Evolutionary conservation across 2,797 vertebrate genomes (phyloP).

Genomic region (Acanthis flammea): DNA sequence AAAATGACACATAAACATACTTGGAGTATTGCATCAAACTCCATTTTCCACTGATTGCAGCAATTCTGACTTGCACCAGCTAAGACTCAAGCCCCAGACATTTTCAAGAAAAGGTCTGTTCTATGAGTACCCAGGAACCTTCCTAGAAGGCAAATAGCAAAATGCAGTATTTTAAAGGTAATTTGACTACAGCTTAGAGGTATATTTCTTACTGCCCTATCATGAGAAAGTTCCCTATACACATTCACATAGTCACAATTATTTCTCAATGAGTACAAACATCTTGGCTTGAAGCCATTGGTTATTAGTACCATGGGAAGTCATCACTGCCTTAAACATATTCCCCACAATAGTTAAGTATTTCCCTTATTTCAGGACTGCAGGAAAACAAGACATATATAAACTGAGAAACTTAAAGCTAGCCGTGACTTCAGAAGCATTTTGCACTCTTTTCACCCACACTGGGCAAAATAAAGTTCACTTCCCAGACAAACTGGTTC

Average conservation of each 20-base stretch:
- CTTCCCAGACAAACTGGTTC: background rate
- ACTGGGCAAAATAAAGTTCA: background rate
- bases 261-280: background rate
- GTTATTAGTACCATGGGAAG: constrained; percentile 52
- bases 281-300: constrained; percentile 48
- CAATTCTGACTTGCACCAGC: background rate
- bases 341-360: constrained; percentile 34
- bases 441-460: background rate
- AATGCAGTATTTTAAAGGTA: background rate
- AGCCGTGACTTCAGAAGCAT: constrained; percentile 22
- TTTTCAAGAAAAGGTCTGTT: background rate
- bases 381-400: constrained; percentile 60
- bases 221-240: background rate
- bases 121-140: background rate
- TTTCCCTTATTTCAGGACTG: constrained; percentile 64
- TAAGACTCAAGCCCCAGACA: background rate
- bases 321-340: constrained; percentile 39
- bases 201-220: background rate
- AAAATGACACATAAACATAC: background rate
- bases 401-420: constrained; percentile 37
- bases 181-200: background rate
- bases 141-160: background rate
- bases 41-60: background rate
- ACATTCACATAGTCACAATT: background rate
- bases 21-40: background rate